Percentiles rank a stretch among this genome's conserved stretches.
These are phyloP conservation scores for Arenicola marina DNA, from an alignment of 2,888 invertebrate genomes.

Conservation along the genomic window DNA sequence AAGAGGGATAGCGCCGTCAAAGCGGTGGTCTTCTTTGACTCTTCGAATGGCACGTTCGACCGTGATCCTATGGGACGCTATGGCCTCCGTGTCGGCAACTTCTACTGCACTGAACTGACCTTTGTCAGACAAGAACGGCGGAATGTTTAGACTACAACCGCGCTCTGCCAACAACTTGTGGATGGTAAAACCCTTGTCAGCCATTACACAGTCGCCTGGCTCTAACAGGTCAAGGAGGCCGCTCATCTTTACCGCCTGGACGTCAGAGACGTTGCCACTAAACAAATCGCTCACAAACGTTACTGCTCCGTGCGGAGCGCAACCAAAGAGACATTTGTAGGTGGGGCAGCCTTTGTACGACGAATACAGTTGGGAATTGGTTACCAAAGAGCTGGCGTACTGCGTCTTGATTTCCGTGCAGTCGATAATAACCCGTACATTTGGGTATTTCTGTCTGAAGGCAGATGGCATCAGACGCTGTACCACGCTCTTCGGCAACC, in stretches of 20 bases:
- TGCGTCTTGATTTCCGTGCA: slow-evolving; percentile 30
- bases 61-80: neutral
- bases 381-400: too few species aligned
- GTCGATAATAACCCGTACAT: slow-evolving; percentile 21
- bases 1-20: neutral
- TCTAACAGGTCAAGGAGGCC: slow-evolving; percentile 24
- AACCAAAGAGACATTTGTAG: slow-evolving; percentile 21
- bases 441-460: neutral
- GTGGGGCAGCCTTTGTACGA: slow-evolving; percentile 27
- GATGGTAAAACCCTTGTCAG: slow-evolving; percentile 7
- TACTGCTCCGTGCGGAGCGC: slow-evolving; percentile 21
- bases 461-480: neutral
- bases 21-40: slow-evolving; percentile 5
- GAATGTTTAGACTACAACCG: too few species aligned
- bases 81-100: neutral
- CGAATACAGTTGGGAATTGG: slow-evolving; percentile 26
- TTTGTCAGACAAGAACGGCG: slow-evolving; percentile 4
- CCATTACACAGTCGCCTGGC: slow-evolving; percentile 13
- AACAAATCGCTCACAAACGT: slow-evolving; percentile 25
- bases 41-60: neutral
- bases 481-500: neutral
- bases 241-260: slow-evolving; percentile 10
- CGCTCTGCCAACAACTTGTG: neutral
- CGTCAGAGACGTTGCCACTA: slow-evolving; percentile 24
- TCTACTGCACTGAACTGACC: neutral